Evolutionary conservation across 1,140 invertebrate genomes (phyloP).

Genomic region (Bacillus rossius): DNA sequence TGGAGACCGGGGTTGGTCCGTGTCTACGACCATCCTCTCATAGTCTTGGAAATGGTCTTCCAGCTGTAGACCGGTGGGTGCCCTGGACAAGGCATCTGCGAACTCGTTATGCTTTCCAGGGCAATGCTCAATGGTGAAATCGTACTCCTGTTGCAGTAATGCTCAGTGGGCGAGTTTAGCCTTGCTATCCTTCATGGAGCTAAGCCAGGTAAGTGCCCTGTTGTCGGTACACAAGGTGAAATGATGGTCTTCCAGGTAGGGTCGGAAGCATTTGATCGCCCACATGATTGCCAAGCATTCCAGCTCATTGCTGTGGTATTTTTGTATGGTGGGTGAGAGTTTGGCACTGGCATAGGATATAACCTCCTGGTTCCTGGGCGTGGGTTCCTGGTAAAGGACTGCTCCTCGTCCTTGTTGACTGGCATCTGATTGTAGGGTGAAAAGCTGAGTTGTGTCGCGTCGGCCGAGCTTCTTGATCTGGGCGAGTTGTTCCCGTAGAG

Average conservation of each 20-base stretch:
- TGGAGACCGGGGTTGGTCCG: too few species aligned
- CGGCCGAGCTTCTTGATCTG: too few species aligned
- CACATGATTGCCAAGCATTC: conserved; percentile 28
- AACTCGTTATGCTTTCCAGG: conserved; percentile 24
- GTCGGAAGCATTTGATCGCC: conserved; percentile 29
- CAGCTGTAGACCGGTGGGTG: too few species aligned
- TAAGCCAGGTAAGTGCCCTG: conserved; percentile 25
- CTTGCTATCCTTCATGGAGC: conserved; percentile 16
- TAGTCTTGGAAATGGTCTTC: too few species aligned
- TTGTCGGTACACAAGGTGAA: conserved; percentile 30
- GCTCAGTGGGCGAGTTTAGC: conserved; percentile 30
- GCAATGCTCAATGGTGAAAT: conserved; percentile 24
- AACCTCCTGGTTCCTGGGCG: not conserved
- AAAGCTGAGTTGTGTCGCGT: too few species aligned
- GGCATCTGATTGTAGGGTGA: too few species aligned
- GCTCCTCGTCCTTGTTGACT: too few species aligned
- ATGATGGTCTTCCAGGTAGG: conserved; percentile 28
- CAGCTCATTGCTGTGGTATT: not conserved
- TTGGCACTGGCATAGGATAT: not conserved
- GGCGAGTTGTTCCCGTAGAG: too few species aligned
- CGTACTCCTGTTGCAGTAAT: conserved; percentile 27
- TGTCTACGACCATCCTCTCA: too few species aligned
- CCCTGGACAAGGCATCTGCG: not conserved
- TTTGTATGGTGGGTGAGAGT: not conserved
- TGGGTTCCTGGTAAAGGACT: not conserved